Base-by-base conservation (phyloP, 2,113 vertebrate genomes). In the Etheostoma cragini region DNA sequence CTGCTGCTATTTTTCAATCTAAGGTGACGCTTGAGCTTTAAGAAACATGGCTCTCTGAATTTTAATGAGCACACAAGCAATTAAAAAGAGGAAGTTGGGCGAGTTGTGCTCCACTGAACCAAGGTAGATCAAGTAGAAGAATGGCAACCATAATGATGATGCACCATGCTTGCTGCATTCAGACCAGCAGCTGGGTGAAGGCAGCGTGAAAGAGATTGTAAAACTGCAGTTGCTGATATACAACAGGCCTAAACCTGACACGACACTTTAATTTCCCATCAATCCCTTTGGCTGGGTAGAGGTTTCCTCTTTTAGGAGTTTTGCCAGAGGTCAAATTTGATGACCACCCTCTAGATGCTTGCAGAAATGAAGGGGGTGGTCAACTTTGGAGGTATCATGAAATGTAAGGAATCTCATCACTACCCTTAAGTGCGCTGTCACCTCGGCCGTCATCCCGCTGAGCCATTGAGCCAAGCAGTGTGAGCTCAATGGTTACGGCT, bases 81-180 rank as follows among this genome's bases (percentile, higher is more conserved):
- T 95, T 96, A 95, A 94, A 94, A 93, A 73, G 90, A 75, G 85
- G 79, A 91, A 92, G 90, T 79, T 89, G 76, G 79, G 80, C 69
- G 76, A 91, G 83, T 62, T 91, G 69, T 88, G 94, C 88, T 91
- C 90, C 84, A 90, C 61, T 93, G 88, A 93, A 84, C 80, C 88
- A 81, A 47, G 83, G 73, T 65, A 87, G 89, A 94, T 89, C 68
- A 85, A 88, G 83, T 22, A 68, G 80, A 83, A 69, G 80, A 88
- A 85, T 57, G 68, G 76, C 63, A 53, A 72, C 75, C 54, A 11
- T 78, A 69, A 89, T 65, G 65, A 83, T 47, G 69, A 71, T 63
- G 53, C 53, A n/a, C 26, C 60, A 65, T 52, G 56, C 10, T n/a
- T 62, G 65, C 61, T 80, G 84, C 78, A 74, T 72, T 60, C 64